Conservation (phyloP, 2,888 invertebrate species). For the Mesorhabditis belari region DNA sequence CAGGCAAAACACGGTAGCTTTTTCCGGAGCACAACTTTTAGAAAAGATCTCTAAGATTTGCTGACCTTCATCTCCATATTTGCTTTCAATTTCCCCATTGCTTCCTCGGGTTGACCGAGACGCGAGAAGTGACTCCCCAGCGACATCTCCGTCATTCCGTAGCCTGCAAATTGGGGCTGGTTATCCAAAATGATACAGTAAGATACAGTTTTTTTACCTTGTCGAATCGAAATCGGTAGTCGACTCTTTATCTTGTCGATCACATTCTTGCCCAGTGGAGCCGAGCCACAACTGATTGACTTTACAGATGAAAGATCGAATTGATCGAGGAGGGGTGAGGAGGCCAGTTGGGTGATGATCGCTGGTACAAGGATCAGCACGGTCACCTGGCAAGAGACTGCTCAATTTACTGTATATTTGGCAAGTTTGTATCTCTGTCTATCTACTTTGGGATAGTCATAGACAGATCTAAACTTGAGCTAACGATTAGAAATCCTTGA, state of each 20-base stretch:
- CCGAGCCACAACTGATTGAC: slow-evolving; percentile 71
- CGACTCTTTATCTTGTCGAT: slow-evolving; percentile 59
- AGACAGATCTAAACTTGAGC: too few relatives aligned
- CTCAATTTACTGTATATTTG: too few relatives aligned
- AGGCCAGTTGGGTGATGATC: slow-evolving; percentile 68
- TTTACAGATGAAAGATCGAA: slow-evolving; percentile 70
- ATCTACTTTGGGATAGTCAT: too few relatives aligned
- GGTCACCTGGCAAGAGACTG: slow-evolving; percentile 65
- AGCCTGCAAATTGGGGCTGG: slow-evolving; percentile 62
- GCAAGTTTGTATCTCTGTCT: too few relatives aligned
- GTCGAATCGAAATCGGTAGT: slow-evolving; percentile 27
- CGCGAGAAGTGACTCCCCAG: slow-evolving; percentile 58
- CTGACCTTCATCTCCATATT: slow-evolving; percentile 60
- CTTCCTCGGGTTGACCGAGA: slow-evolving; percentile 44
- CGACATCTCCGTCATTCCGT: slow-evolving; percentile 70
- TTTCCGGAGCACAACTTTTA: too few relatives aligned
- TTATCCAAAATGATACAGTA: too few relatives aligned
- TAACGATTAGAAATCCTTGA: too few relatives aligned
- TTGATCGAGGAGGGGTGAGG: slow-evolving; percentile 65
- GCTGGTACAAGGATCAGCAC: slow-evolving; percentile 72
- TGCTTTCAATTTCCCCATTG: slow-evolving; percentile 62
- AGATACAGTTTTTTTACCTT: slow-evolving; percentile 34
- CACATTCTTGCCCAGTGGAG: slow-evolving; percentile 71
- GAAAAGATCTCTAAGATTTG: too few relatives aligned
- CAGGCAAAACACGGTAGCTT: too few relatives aligned